A percentile compares a stretch with the other conserved stretches of the same genome.
phyloP scores from a whole-genome alignment of 1,140 invertebrate genomes.

The Spodoptera frugiperda region DNA sequence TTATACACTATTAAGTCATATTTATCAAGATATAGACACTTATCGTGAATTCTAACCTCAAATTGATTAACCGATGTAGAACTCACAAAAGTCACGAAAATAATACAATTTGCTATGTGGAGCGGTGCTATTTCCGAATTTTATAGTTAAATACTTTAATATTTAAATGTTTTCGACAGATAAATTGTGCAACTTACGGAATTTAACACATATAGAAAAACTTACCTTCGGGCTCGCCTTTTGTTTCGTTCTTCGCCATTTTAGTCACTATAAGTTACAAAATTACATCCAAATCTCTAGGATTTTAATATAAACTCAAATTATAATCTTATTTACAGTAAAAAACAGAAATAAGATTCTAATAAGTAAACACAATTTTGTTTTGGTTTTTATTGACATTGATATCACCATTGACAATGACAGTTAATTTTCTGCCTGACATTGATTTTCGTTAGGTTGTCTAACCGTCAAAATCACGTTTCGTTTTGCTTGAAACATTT shows the following conservation, averaged over 20 bases:
- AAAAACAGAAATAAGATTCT: not conserved
- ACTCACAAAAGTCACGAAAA: too few relatives aligned
- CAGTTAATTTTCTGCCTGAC: slow-evolving; percentile 18
- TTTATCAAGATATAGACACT: too few relatives aligned
- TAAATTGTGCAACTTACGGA: not conserved
- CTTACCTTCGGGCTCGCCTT: slow-evolving; percentile 63
- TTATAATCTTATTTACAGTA: not conserved
- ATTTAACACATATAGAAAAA: slow-evolving; percentile 28
- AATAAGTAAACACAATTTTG: slow-evolving; percentile 12
- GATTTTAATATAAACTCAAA: not conserved
- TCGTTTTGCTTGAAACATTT: slow-evolving; percentile 3
- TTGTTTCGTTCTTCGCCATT: slow-evolving; percentile 56
- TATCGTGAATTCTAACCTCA: too few relatives aligned
- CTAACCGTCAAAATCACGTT: not conserved
- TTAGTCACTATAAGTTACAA: not conserved
- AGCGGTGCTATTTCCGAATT: too few relatives aligned
- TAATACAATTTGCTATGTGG: too few relatives aligned
- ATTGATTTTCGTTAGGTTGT: slow-evolving; percentile 11
- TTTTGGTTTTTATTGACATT: slow-evolving; percentile 38
- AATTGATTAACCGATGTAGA: too few relatives aligned
- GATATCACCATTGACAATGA: not conserved
- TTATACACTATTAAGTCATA: not conserved
- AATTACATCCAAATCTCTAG: too few relatives aligned
- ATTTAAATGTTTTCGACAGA: too few relatives aligned
- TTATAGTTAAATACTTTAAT: too few relatives aligned